A percentile compares a stretch with the other conserved stretches of the same genome.
phyloP scores from a whole-genome alignment of 2,888 invertebrate species.

The Eupithecia exiguata region DNA sequence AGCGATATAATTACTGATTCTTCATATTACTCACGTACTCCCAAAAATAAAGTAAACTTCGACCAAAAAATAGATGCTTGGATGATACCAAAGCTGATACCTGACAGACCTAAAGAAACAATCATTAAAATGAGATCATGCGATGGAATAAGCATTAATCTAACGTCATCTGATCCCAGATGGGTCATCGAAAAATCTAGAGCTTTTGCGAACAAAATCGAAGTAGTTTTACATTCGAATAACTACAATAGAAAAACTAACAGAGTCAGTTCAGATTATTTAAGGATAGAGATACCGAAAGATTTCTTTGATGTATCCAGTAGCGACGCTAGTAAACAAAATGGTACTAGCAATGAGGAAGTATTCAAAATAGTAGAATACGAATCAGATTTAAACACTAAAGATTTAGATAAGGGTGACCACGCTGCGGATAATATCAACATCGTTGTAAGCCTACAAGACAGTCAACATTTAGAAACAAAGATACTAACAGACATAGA shows the following conservation, averaged over 20 bases:
- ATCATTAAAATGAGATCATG: conserved; percentile 35
- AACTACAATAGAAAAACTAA: conserved; percentile 49
- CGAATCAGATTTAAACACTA: conserved; percentile 58
- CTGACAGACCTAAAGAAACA: conserved; percentile 44
- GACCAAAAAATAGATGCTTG: conserved; percentile 69
- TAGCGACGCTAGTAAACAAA: conserved; percentile 50
- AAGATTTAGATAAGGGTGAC: conserved; percentile 50
- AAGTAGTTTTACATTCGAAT: conserved; percentile 64
- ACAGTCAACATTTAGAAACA: conserved; percentile 47
- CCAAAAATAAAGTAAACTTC: conserved; percentile 58
- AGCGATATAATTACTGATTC: conserved; percentile 61
- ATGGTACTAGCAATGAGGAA: conserved; percentile 66
- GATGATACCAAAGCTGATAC: conserved; percentile 68
- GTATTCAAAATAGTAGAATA: conserved; percentile 74
- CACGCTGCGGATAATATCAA: conserved; percentile 49
- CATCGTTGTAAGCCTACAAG: conserved; percentile 55
- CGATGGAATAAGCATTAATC: conserved; percentile 46
- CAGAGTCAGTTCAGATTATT: conserved; percentile 59
- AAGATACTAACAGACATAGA: conserved; percentile 48
- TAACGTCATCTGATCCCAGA: conserved; percentile 58
- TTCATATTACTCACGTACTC: conserved; percentile 50
- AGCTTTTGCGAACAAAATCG: conserved; percentile 64
- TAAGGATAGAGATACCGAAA: conserved; percentile 70
- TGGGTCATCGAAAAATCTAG: conserved; percentile 67
- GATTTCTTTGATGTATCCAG: conserved; percentile 64